phyloP scores from a whole-genome alignment of 1,140 invertebrate genomes.

The Oedothorax gibbosus region DNA sequence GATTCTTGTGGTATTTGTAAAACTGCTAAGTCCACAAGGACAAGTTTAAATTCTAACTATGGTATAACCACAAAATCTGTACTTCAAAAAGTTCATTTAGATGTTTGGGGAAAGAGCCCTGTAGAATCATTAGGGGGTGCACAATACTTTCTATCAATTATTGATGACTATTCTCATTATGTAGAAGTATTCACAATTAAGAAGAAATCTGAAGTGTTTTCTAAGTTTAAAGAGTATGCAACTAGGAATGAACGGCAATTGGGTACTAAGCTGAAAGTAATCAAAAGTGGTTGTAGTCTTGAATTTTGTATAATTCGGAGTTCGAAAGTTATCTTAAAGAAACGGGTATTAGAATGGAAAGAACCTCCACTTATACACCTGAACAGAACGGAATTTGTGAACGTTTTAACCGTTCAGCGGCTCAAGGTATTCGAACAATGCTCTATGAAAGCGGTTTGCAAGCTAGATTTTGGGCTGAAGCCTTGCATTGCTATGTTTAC shows the following conservation, averaged over 20 bases:
- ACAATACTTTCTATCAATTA: not conserved
- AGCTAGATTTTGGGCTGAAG: not conserved
- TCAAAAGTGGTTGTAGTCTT: not conserved
- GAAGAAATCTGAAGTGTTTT: not conserved
- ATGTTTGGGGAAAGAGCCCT: not conserved
- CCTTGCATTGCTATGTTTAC: not conserved
- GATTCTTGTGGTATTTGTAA: not conserved
- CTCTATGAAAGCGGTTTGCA: not conserved
- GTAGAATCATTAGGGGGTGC: not conserved
- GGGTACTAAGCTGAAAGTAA: not conserved
- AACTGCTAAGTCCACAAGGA: not conserved
- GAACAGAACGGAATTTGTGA: not conserved
- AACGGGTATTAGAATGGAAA: not conserved
- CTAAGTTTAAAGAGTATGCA: not conserved
- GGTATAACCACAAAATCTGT: not conserved
- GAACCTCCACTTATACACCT: not conserved
- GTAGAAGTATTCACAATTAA: not conserved
- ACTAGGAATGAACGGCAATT: not conserved
- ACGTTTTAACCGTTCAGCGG: not conserved
- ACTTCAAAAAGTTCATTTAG: not conserved
- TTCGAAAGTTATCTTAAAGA: not conserved
- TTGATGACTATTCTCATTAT: not conserved
- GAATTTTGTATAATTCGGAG: not conserved
- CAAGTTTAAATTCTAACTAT: not conserved
- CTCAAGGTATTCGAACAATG: not conserved